Conservation (phyloP, 2,888 invertebrate genomes). For the Blastobasis adustella region DNA sequence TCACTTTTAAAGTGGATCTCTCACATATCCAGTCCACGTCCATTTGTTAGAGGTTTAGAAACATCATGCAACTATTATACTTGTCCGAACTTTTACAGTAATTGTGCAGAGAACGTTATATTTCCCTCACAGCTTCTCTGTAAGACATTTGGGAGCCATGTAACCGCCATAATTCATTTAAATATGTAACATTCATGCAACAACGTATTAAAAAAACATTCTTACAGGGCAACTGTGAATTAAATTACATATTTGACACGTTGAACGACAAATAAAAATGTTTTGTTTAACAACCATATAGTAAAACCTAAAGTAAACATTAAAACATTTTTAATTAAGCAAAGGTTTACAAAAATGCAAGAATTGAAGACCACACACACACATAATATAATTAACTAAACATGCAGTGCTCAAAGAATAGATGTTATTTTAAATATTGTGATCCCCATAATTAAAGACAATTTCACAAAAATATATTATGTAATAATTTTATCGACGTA, state of each 20-base stretch:
- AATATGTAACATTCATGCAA: slow-evolving; percentile 10
- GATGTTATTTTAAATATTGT: slow-evolving; percentile 4
- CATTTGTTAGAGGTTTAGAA: too few relatives aligned
- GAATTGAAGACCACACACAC: slow-evolving; percentile 51
- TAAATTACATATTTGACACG: slow-evolving; percentile 4
- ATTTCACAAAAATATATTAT: background rate
- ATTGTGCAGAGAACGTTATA: background rate
- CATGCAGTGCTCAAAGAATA: slow-evolving; percentile 28
- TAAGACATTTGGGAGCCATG: slow-evolving; percentile 59
- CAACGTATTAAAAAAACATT: slow-evolving; percentile 22
- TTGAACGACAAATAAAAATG: background rate
- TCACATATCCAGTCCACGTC: too few relatives aligned
- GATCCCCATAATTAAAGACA: slow-evolving; percentile 9
- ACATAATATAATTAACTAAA: slow-evolving; percentile 25
- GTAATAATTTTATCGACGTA: background rate
- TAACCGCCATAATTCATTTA: slow-evolving; percentile 60
- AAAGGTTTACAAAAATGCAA: background rate
- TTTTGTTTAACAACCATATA: too few relatives aligned
- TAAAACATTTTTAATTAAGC: background rate
- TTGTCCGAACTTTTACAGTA: too few relatives aligned
- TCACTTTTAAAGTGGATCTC: too few relatives aligned
- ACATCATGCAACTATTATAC: too few relatives aligned
- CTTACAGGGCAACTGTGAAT: slow-evolving; percentile 70
- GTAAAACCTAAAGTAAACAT: background rate
- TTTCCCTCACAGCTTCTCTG: slow-evolving; percentile 62